phyloP scores from a whole-genome alignment of 2,888 invertebrate species.

The Eupithecia inturbata region DNA sequence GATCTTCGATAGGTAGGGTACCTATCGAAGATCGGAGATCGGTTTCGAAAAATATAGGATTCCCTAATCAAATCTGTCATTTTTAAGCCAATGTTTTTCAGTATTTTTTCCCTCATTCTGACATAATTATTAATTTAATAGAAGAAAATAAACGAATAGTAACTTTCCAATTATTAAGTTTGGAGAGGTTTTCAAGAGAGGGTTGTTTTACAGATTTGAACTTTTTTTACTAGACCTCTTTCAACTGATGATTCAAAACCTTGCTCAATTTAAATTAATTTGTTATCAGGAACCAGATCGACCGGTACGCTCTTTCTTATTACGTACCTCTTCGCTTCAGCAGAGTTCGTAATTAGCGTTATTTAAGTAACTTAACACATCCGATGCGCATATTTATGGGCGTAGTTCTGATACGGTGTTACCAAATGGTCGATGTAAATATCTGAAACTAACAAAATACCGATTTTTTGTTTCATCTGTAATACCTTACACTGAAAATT shows the following conservation, averaged over 20 bases:
- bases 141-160: not conserved
- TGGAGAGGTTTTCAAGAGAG: not conserved
- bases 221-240: not conserved
- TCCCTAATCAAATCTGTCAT: too few species aligned
- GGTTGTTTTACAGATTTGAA: not conserved
- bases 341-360: constrained; percentile 55
- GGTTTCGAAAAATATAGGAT: too few species aligned
- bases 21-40: too few species aligned
- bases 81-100: too few species aligned
- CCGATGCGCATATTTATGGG: constrained; percentile 44
- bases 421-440: not conserved
- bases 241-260: not conserved
- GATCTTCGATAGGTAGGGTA: too few species aligned
- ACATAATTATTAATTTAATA: too few species aligned
- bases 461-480: too few species aligned
- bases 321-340: constrained; percentile 46
- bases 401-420: not conserved
- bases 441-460: not conserved
- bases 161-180: not conserved
- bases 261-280: constrained; percentile 3
- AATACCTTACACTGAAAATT: too few species aligned
- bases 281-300: constrained; percentile 32
- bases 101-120: too few species aligned
- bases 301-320: constrained; percentile 38
- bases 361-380: constrained; percentile 60